These are phyloP conservation scores for Platichthys stellatus DNA, from an alignment of 2,113 vertebrate species.

Conservation along the genomic window DNA sequence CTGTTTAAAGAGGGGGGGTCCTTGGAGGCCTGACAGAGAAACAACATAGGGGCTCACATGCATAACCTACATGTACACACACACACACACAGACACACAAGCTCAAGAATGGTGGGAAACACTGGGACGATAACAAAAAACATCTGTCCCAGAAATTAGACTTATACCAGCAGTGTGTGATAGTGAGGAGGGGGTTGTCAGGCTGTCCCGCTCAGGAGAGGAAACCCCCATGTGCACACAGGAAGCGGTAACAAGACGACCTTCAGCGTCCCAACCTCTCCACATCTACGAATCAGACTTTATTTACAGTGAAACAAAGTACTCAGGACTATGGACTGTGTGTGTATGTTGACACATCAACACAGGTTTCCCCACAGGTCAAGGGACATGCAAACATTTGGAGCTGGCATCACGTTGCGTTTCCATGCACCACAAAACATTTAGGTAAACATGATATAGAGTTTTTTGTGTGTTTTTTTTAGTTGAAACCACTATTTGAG, in stretches of 20 bases:
- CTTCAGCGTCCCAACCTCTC: conserved; percentile 16
- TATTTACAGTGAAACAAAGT: conserved; percentile 5
- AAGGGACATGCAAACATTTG: not conserved
- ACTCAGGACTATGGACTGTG: not conserved
- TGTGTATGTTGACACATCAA: not conserved
- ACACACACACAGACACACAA: conserved; percentile 21
- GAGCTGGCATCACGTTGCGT: not conserved
- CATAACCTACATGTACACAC: not conserved
- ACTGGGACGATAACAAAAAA: conserved; percentile 54
- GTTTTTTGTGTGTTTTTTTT: conserved; percentile 10
- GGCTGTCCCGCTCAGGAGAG: conserved; percentile 2
- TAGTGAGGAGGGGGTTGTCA: not conserved
- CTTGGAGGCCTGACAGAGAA: conserved; percentile 41
- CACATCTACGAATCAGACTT: not conserved
- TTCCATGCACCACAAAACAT: not conserved
- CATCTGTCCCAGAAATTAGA: conserved; percentile 50
- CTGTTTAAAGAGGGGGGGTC: conserved; percentile 70
- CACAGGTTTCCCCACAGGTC: conserved; percentile 2
- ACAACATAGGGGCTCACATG: conserved; percentile 44
- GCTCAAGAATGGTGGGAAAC: conserved; percentile 41
- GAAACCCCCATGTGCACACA: conserved; percentile 18
- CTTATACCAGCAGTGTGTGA: conserved; percentile 17
- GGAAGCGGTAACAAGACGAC: conserved; percentile 29
- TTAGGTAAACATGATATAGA: not conserved
- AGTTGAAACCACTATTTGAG: conserved; percentile 12